phyloP scores from a whole-genome alignment of 2,113 vertebrate species.

The Amblyopsis rosae region DNA sequence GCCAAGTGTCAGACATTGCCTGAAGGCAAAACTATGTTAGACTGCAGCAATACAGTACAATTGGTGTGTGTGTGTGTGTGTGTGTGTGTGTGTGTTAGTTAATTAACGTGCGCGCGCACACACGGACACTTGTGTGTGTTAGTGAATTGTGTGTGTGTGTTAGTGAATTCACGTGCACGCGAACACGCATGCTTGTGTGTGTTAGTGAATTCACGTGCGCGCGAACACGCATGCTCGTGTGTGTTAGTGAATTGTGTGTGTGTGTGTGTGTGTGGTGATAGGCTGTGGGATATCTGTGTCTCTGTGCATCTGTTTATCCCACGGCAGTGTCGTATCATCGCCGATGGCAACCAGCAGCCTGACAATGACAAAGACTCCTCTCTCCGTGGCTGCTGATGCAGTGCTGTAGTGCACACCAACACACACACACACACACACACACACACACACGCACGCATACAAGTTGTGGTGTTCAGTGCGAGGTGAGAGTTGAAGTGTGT shows the following conservation, averaged over 20 bases:
- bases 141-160: slow-evolving; percentile 5
- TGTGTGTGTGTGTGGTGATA: slow-evolving; percentile 29
- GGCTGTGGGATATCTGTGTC: slow-evolving; percentile 58
- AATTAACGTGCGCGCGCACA: neutral
- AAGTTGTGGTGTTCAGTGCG: slow-evolving; percentile 20
- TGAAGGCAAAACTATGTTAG: slow-evolving; percentile 55
- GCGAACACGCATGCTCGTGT: too few species aligned
- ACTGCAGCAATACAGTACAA: slow-evolving; percentile 49
- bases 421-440: slow-evolving; percentile 2
- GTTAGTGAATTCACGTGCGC: slow-evolving; percentile 16
- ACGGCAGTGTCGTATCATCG: slow-evolving; percentile 53
- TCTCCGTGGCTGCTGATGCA: slow-evolving; percentile 50
- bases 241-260: neutral
- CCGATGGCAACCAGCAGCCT: slow-evolving; percentile 65
- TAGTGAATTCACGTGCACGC: slow-evolving; percentile 23
- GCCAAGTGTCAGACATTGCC: slow-evolving; percentile 51
- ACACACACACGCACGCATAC: neutral
- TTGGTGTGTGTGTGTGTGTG: slow-evolving; percentile 21
- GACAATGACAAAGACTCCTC: slow-evolving; percentile 63
- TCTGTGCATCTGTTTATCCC: slow-evolving; percentile 68
- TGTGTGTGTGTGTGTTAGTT: slow-evolving; percentile 26
- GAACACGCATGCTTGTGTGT: slow-evolving; percentile 11
- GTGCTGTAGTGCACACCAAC: neutral
- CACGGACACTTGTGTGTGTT: neutral
- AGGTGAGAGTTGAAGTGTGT: slow-evolving; percentile 31